Conservation (phyloP, 92 coral and sea anemone species). For the Isaurus tuberculatus region DNA sequence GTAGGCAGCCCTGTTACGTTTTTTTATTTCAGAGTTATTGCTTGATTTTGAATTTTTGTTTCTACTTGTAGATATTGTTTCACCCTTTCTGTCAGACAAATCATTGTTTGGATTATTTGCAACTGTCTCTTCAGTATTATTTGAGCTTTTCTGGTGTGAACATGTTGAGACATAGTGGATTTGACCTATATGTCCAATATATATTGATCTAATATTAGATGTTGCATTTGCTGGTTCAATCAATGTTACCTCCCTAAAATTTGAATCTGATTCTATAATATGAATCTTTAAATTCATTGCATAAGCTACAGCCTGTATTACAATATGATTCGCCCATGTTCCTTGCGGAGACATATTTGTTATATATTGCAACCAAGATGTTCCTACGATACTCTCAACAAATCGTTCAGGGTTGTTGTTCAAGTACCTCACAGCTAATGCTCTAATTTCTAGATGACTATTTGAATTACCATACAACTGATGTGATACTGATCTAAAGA, state of each 20-base stretch:
- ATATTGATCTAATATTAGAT: too few species aligned
- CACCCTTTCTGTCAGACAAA: slow-evolving; percentile 48
- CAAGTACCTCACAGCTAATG: slow-evolving; percentile 51
- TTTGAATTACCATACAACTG: slow-evolving; percentile 71
- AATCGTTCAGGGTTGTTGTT: slow-evolving; percentile 65
- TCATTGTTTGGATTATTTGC: slow-evolving; percentile 64
- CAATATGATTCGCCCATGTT: too few species aligned
- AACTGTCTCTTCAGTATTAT: slow-evolving; percentile 48
- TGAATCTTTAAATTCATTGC: too few species aligned
- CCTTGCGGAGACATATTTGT: too few species aligned
- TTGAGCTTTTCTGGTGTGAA: slow-evolving; percentile 23
- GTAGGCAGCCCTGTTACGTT: slow-evolving; percentile 65
- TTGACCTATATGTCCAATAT: slow-evolving; percentile 75
- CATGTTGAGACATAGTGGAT: slow-evolving; percentile 72
- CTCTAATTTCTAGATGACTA: slow-evolving; percentile 55
- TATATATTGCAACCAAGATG: slow-evolving; percentile 63
- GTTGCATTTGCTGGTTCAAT: slow-evolving; percentile 61
- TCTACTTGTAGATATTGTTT: slow-evolving; percentile 57
- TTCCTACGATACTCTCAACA: slow-evolving; percentile 60
- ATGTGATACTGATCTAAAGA: slow-evolving; percentile 65
- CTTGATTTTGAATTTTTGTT: slow-evolving; percentile 40
- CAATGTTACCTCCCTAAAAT: slow-evolving; percentile 52
- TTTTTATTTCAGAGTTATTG: slow-evolving; percentile 60
- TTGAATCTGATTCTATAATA: too few species aligned
- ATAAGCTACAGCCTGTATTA: too few species aligned